A percentile compares a stretch with the other conserved stretches of the same genome.
phyloP scores from a whole-genome alignment of 2,888 invertebrate species.

The Dicycla oo region DNA sequence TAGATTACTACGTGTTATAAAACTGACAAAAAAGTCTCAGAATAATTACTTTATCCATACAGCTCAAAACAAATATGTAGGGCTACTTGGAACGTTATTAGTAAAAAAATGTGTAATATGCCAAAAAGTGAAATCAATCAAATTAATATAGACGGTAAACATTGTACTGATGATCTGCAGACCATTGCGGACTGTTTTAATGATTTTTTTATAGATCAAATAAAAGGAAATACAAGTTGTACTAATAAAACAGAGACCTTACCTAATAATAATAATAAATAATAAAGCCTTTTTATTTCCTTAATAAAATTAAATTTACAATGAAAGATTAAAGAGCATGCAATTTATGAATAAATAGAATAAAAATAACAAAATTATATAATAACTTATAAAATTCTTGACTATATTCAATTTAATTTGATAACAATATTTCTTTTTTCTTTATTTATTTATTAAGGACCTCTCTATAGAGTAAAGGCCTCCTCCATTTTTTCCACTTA shows the following conservation, averaged over 20 bases:
- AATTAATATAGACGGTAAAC: neutral
- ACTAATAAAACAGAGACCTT: neutral
- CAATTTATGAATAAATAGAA: too few relatives aligned
- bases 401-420: too few relatives aligned
- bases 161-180: neutral
- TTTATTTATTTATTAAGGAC: too few relatives aligned
- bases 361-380: too few relatives aligned
- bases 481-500: too few relatives aligned
- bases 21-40: neutral
- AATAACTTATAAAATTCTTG: too few relatives aligned
- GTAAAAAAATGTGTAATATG: neutral
- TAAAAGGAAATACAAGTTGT: neutral
- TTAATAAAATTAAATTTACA: too few relatives aligned
- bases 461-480: too few relatives aligned
- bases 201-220: neutral
- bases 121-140: neutral
- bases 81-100: conserved; percentile 3
- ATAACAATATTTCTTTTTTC: too few relatives aligned
- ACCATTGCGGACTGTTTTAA: neutral
- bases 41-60: conserved; percentile 2
- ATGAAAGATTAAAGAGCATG: too few relatives aligned
- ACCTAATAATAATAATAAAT: too few relatives aligned
- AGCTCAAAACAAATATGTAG: neutral
- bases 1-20: neutral
- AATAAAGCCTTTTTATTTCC: too few relatives aligned